phyloP scores from a whole-genome alignment of 2,113 vertebrate genomes.

The Pterocles orientalis region DNA sequence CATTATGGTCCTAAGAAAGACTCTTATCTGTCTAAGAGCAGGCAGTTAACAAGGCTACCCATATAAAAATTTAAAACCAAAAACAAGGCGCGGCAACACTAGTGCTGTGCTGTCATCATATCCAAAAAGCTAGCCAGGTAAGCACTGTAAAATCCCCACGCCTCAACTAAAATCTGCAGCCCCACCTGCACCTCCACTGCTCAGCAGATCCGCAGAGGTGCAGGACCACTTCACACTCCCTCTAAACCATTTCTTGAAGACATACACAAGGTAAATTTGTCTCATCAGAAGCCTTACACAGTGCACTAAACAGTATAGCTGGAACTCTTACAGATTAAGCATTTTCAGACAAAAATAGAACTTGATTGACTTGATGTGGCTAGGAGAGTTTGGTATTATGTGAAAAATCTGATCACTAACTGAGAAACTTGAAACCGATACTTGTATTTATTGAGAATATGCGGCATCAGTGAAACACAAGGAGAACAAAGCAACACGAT shows the following conservation, averaged over 20 bases:
- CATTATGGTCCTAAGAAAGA: neutral
- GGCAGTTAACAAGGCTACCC: neutral
- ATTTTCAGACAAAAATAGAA: neutral
- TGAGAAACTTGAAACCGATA: neutral
- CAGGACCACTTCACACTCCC: neutral
- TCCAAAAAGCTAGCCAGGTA: neutral
- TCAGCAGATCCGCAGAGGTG: neutral
- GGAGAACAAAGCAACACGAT: neutral
- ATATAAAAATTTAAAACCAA: neutral
- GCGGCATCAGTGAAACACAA: neutral
- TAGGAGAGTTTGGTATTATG: neutral
- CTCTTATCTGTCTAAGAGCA: neutral
- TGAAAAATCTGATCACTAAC: neutral
- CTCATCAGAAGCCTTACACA: neutral
- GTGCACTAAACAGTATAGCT: neutral
- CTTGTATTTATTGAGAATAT: neutral
- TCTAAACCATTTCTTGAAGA: neutral
- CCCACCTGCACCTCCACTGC: neutral
- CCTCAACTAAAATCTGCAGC: neutral
- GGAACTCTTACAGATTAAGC: neutral
- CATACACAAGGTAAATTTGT: fast-evolving
- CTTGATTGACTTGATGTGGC: neutral
- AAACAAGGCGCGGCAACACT: neutral
- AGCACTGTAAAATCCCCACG: neutral
- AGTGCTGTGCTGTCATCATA: neutral